Conservation (phyloP, 2,797 vertebrate genomes). For the Nannoperca australis region DNA sequence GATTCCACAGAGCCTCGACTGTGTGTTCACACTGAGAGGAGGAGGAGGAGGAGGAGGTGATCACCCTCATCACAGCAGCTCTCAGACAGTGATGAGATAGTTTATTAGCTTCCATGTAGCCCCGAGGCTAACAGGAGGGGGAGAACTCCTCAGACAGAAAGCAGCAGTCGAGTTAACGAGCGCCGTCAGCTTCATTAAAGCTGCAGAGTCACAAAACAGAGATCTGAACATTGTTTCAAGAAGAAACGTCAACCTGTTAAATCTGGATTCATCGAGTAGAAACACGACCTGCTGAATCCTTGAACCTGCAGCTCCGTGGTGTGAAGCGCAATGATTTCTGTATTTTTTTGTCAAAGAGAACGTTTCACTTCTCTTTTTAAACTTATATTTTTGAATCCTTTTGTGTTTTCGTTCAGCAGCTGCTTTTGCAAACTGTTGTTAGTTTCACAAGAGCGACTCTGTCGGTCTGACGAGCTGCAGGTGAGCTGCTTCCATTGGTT, state of each 20-base stretch:
- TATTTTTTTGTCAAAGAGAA: background rate
- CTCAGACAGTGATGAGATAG: slow-evolving; percentile 38
- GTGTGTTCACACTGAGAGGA: background rate
- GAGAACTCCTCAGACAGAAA: slow-evolving; percentile 40
- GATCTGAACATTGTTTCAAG: slow-evolving; percentile 16
- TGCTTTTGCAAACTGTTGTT: no score
- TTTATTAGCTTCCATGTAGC: slow-evolving; percentile 53
- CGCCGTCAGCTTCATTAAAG: slow-evolving; percentile 61
- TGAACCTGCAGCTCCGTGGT: background rate
- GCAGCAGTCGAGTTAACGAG: slow-evolving; percentile 46
- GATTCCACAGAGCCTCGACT: background rate
- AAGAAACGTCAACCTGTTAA: background rate
- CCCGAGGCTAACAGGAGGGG: slow-evolving; percentile 37
- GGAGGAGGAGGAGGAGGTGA: slow-evolving; percentile 30
- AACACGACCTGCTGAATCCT: background rate
- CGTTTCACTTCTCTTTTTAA: no score
- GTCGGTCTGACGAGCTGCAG: background rate
- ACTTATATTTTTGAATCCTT: background rate
- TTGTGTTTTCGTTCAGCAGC: background rate
- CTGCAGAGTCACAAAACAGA: slow-evolving; percentile 21
- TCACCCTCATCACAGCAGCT: slow-evolving; percentile 41
- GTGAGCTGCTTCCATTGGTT: background rate
- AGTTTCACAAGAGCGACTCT: no score
- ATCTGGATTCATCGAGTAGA: background rate
- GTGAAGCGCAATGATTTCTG: background rate